Evolutionary conservation across 2,888 invertebrate genomes (phyloP), one percentile per base, ranked within the genome.

Genomic region (Acrocera orbiculus): DNA sequence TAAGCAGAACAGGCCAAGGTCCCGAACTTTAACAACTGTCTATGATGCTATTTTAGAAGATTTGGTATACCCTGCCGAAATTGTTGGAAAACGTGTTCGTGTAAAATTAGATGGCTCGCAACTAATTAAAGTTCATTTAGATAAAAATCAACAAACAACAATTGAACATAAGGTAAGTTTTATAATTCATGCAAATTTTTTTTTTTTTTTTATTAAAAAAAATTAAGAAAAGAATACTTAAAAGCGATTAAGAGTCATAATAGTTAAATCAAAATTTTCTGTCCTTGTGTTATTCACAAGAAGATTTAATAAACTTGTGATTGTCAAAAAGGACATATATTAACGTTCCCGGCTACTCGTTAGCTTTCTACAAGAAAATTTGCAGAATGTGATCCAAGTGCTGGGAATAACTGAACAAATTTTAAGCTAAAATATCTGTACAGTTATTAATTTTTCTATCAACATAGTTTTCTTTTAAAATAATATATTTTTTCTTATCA

Each of bases 1-100:
- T 61, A 77, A 77, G 65, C 77, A 77, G 54, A 77, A 77, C 66
- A 70, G 77, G 56, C 77, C 77, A 40, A 67, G 76, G 52, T 76
- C 76, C 30, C 61, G 98, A 52, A 98, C 96, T 30, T 68, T 98
- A 49, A 98, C 96, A 34, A 76, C 93, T 47, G 98, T 98, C 24
- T 96, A 98, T 54, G 95, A 98, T 59, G 85, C 89, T 36, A 87
- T 96, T 52, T 67, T 98, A 42, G 93, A 95, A 58, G 98, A 98
- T 66, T 67, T 98, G 48, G 95, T 96, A 38, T 96, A 83, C 66
- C 98, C 98, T 17, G 95, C 98, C 34, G 98, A 98, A 68, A 95
- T 98, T 51, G 95, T 98, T 26, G 98, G 98, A 57, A 96, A 95
- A 65, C 75, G 98, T 45, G 92, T 92, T 56, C 74, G 96, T 47